Percentiles rank a stretch among this genome's conserved stretches.
phyloP scores from a whole-genome alignment of 92 coral and sea anemone species.

The Meandrina meandrites region DNA sequence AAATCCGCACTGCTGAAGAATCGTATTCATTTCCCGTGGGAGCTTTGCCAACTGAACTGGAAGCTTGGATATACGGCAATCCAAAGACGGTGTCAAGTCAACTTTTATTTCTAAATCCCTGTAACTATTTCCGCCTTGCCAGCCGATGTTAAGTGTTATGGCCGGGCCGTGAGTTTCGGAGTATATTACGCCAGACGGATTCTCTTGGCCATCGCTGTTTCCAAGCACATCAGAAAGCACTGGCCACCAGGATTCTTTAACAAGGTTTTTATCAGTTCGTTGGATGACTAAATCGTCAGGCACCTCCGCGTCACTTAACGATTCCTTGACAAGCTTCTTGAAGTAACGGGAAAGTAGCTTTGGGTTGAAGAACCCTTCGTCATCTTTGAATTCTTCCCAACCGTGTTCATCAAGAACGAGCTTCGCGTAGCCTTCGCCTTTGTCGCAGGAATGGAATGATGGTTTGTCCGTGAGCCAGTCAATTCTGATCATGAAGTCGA shows the following conservation, averaged over 20 bases:
- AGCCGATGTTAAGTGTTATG: slow-evolving; percentile 12
- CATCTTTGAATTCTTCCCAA: slow-evolving; percentile 37
- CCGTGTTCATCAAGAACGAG: not conserved
- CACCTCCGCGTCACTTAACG: not conserved
- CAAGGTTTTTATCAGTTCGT: not conserved
- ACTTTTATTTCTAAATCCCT: slow-evolving; percentile 6
- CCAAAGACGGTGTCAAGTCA: slow-evolving; percentile 33
- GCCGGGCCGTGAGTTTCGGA: slow-evolving; percentile 45
- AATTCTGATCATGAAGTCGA: slow-evolving; percentile 53
- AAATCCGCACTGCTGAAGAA: slow-evolving; percentile 14
- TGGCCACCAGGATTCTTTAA: slow-evolving; percentile 27
- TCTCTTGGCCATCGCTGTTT: not conserved
- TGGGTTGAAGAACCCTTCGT: slow-evolving; percentile 35
- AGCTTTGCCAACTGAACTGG: slow-evolving; percentile 26
- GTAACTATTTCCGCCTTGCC: slow-evolving; percentile 34
- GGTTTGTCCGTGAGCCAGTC: slow-evolving; percentile 32
- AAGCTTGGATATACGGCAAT: slow-evolving; percentile 29
- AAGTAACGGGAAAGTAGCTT: slow-evolving; percentile 22
- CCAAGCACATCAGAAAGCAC: slow-evolving; percentile 18
- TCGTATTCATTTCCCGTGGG: not conserved
- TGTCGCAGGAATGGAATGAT: slow-evolving; percentile 15
- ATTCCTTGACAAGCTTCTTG: slow-evolving; percentile 39
- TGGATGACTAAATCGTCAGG: slow-evolving; percentile 16
- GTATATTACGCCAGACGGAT: slow-evolving; percentile 24
- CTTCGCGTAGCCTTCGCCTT: slow-evolving; percentile 29